Percentiles rank a stretch among this genome's conserved stretches.
Conservation (phyloP, 2,888 invertebrate species). For the Melangyna quadrimaculata region DNA sequence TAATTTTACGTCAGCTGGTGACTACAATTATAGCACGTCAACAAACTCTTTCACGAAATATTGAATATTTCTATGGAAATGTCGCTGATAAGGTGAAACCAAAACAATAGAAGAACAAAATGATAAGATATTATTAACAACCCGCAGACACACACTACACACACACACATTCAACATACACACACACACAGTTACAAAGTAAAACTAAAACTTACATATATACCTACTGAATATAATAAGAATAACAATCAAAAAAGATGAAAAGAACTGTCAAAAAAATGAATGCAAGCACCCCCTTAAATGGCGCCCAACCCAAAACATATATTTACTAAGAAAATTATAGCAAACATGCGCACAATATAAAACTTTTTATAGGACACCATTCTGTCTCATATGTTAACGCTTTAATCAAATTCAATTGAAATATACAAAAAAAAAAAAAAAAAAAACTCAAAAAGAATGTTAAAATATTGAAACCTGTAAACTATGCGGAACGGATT, state of each 20-base stretch:
- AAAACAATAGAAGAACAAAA: conserved; percentile 42
- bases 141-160: background rate
- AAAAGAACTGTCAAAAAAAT: conserved; percentile 43
- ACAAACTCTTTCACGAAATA: conserved; percentile 16
- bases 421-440: conserved; percentile 4
- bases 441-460: background rate
- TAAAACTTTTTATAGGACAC: conserved; percentile 57
- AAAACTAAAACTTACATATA: background rate
- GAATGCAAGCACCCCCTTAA: background rate
- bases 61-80: conserved; percentile 70
- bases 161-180: background rate
- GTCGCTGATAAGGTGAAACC: conserved; percentile 60
- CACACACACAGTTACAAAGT: background rate
- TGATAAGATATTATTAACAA: conserved; percentile 8
- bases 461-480: conserved; percentile 72
- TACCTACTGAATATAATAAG: background rate
- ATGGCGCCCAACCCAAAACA: conserved; percentile 22
- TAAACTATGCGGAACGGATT: conserved; percentile 76
- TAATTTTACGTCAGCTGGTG: background rate
- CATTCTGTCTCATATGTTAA: conserved; percentile 23
- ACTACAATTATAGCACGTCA: conserved; percentile 19
- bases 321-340: conserved; percentile 20
- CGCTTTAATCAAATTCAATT: conserved; percentile 49
- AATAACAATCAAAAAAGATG: background rate
- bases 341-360: conserved; percentile 59